Evolutionary conservation across 2,113 vertebrate genomes (phyloP), one percentile per base, ranked within the genome.

Genomic region (Brachyistius frenatus): DNA sequence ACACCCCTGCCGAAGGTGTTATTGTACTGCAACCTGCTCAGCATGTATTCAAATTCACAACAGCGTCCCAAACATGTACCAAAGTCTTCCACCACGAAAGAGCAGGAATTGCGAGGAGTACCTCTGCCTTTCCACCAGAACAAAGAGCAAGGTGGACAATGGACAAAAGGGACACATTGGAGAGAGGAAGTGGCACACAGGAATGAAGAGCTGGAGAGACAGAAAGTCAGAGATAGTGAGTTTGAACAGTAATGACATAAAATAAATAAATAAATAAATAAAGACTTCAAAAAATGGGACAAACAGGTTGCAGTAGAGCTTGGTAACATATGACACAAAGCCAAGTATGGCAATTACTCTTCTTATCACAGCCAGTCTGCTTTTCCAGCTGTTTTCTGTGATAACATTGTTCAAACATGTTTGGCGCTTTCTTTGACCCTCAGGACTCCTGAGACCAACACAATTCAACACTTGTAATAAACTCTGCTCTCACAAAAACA

Each of bases 361-460:
- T 31, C 67, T 81, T 89, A 91, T 87, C 89, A 56, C 70, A 36
- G 73, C 50, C 71, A 46, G 83, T 86, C 60, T 53, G 62, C 16
- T 76, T 72, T 35, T 46, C 71, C 85, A 83, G 87, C 89, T 88
- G 88, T 75, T 85, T 56, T 64, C 78, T 62, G 67, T 69, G 83
- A 91, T 88, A 93, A 81, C 85, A 87, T 86, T 88, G 86, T 88
- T 84, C 75, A 67, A 52, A 70, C 70, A 70, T 78, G 80, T 65
- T 56, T 13, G 23, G 13, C 33, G 53, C 53, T 47, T 75, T 85
- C 15, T 46, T 41, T 71, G 73, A 78, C 80, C 66, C 69, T 68
- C 13, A 23, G 63, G 61, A 70, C 39, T 62, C 61, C 23, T 6
- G 39, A 52, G 53, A 63, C 56, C 31, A 33, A 72, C 67, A 23